Evolutionary conservation across 2,797 vertebrate species (phyloP).

Genomic region (Bradypodion pumilum): DNA sequence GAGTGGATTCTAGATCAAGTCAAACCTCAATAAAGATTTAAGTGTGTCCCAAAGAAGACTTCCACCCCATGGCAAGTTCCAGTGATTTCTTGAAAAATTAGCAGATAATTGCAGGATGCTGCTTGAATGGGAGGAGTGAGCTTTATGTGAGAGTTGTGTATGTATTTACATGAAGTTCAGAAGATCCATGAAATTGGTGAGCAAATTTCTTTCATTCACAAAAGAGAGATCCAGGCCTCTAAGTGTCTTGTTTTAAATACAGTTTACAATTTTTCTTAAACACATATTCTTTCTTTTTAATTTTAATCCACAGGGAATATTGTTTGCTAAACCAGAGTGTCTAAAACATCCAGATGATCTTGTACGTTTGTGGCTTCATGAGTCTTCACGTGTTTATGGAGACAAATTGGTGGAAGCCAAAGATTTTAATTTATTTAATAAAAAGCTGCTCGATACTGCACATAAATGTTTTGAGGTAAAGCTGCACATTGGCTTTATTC

Average conservation of each 20-base stretch:
- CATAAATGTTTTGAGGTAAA: slow-evolving; percentile 82
- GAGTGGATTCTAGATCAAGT: too few species aligned
- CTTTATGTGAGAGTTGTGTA: background rate
- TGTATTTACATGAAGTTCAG: too few species aligned
- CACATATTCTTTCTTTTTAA: background rate
- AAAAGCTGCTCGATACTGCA: slow-evolving; percentile 75
- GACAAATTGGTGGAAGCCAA: slow-evolving; percentile 81
- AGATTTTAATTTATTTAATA: slow-evolving; percentile 79
- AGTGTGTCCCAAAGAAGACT: background rate
- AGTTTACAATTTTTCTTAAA: background rate
- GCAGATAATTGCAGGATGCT: background rate
- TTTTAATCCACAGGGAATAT: slow-evolving; percentile 76
- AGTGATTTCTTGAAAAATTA: background rate
- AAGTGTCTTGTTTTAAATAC: background rate
- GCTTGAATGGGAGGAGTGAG: background rate
- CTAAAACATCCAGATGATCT: slow-evolving; percentile 75
- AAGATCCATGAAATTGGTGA: background rate
- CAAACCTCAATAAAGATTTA: background rate
- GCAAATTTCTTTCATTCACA: background rate
- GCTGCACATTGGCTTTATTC: background rate
- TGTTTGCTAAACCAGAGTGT: slow-evolving; percentile 79
- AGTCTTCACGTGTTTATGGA: slow-evolving; percentile 80
- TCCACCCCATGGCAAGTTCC: background rate
- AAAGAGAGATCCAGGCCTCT: background rate
- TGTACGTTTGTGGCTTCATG: slow-evolving; percentile 80